Evolutionary conservation across 2,888 invertebrate genomes (phyloP).

Genomic region (Microchrysa polita): DNA sequence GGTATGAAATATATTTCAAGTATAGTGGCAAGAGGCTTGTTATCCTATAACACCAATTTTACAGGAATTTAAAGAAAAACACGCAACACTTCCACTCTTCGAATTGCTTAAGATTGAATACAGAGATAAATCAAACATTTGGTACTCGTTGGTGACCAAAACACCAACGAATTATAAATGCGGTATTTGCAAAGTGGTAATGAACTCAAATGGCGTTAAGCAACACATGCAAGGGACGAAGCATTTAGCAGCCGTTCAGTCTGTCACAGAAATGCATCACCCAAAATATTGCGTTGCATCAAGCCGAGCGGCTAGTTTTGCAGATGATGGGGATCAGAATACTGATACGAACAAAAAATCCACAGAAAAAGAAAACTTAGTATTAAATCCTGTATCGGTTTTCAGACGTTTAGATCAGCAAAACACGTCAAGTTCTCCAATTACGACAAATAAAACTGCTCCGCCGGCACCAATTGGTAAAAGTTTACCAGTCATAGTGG

Average conservation of each 20-base stretch:
- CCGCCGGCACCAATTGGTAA: neutral
- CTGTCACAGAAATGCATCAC: slow-evolving; percentile 36
- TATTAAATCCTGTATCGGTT: slow-evolving; percentile 21
- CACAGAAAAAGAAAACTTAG: slow-evolving; percentile 25
- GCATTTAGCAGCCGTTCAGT: slow-evolving; percentile 23
- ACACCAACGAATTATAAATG: slow-evolving; percentile 34
- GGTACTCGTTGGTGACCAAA: slow-evolving; percentile 19
- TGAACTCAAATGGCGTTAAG: slow-evolving; percentile 27
- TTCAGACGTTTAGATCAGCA: neutral
- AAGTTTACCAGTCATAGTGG: neutral
- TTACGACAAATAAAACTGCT: neutral
- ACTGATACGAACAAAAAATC: neutral
- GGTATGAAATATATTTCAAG: neutral
- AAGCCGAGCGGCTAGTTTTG: neutral
- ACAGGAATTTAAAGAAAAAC: slow-evolving; percentile 29
- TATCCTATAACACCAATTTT: neutral
- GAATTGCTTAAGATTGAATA: slow-evolving; percentile 46
- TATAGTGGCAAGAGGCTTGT: neutral
- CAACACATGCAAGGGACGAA: slow-evolving; percentile 41
- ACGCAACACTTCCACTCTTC: slow-evolving; percentile 13
- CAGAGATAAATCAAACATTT: slow-evolving; percentile 24
- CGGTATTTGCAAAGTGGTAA: slow-evolving; percentile 36
- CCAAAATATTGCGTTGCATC: slow-evolving; percentile 37
- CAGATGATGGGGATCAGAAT: neutral
- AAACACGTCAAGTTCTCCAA: neutral